phyloP scores from a whole-genome alignment of 1,140 invertebrate genomes.

The Diprion similis region DNA sequence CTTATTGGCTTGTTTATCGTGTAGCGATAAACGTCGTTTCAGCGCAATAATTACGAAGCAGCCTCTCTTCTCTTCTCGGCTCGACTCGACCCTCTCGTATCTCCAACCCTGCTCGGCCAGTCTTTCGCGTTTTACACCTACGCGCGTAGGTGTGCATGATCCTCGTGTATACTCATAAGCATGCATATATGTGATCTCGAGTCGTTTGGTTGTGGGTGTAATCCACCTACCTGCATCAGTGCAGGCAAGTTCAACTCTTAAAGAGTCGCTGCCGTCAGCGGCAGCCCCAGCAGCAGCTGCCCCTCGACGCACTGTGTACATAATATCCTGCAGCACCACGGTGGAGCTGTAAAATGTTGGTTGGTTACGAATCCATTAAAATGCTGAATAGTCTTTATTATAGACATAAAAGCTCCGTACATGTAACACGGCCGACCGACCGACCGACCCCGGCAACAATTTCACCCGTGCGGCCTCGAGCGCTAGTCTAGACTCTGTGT shows the following conservation, averaged over 20 bases:
- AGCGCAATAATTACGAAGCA: not conserved
- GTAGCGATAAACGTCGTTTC: conserved; percentile 9
- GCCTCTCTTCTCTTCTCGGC: not conserved
- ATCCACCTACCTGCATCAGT: no score
- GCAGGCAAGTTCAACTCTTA: no score
- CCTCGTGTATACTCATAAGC: no score
- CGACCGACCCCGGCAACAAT: not conserved
- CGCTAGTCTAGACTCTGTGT: no score
- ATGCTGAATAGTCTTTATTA: conserved; percentile 19
- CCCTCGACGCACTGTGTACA: not conserved
- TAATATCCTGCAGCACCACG: conserved; percentile 7
- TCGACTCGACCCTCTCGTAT: not conserved
- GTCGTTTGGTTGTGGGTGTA: no score
- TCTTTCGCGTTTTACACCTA: not conserved
- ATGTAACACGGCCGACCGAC: not conserved
- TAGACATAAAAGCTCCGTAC: conserved; percentile 7
- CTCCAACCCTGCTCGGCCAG: not conserved
- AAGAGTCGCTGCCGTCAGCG: no score
- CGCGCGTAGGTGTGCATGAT: no score
- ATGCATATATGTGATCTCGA: no score
- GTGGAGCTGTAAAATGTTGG: conserved; percentile 11
- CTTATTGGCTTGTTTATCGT: conserved; percentile 24
- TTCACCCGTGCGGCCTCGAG: not conserved
- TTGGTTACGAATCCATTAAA: conserved; percentile 29
- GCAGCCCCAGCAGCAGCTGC: not conserved